phyloP scores from a whole-genome alignment of 2,888 invertebrate species.

The Thysanoteuthis rhombus region DNA sequence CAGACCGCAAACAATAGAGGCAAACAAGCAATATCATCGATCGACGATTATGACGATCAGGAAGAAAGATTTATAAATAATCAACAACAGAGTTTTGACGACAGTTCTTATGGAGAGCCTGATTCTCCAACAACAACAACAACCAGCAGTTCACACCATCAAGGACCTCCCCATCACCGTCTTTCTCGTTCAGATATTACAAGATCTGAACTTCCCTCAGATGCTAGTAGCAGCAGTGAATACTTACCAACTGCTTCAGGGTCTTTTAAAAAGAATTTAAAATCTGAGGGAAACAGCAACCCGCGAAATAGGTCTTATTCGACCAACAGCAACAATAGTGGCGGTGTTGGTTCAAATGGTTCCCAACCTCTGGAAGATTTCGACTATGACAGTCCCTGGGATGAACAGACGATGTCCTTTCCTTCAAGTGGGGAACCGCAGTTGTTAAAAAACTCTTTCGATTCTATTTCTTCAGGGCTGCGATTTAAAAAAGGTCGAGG shows the following conservation, averaged over 20 bases:
- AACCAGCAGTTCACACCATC: background rate
- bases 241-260: background rate
- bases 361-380: background rate
- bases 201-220: background rate
- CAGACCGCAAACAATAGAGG: background rate
- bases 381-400: background rate
- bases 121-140: background rate
- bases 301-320: background rate
- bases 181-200: background rate
- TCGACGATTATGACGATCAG: background rate
- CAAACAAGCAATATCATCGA: background rate
- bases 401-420: background rate
- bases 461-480: background rate
- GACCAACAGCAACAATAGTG: background rate
- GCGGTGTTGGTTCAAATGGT: background rate
- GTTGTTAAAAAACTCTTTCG: background rate
- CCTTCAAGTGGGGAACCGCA: background rate
- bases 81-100: background rate
- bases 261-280: background rate
- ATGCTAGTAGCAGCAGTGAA: background rate
- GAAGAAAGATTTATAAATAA: background rate
- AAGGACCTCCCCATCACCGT: background rate
- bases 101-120: background rate
- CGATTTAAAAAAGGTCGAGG: background rate
- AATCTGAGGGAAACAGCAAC: background rate